These are phyloP conservation scores for Corythaixoides concolor DNA, from an alignment of 2,113 vertebrate species.

Conservation along the genomic window DNA sequence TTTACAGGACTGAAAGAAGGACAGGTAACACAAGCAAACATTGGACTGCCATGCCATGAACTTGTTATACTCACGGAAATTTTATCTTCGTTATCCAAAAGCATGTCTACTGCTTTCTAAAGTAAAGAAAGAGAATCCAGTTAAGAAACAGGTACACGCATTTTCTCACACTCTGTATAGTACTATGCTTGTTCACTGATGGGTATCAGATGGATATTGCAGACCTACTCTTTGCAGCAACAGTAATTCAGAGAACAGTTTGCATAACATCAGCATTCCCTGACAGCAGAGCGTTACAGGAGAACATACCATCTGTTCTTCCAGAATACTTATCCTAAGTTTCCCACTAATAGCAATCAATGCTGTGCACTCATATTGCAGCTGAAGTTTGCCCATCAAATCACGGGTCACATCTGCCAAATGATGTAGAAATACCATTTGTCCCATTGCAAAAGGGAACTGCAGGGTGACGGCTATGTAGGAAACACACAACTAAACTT, in stretches of 20 bases:
- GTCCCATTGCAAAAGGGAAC: not conserved
- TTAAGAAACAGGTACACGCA: not conserved
- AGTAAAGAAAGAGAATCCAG: slow-evolving; percentile 21
- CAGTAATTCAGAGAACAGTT: not conserved
- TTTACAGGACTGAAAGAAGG: not conserved
- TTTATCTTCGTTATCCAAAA: slow-evolving; percentile 98
- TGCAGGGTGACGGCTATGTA: not conserved
- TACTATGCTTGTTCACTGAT: not conserved
- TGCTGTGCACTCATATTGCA: not conserved
- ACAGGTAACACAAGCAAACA: not conserved
- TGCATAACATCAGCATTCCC: not conserved
- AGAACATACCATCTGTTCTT: not conserved
- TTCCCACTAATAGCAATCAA: not conserved
- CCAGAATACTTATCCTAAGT: not conserved
- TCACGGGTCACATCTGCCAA: not conserved
- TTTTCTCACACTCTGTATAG: not conserved
- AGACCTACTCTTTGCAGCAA: not conserved
- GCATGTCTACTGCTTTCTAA: slow-evolving; percentile 99
- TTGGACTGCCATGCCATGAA: not conserved
- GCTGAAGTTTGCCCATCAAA: not conserved
- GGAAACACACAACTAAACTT: not conserved
- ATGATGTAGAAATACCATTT: not conserved
- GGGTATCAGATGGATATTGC: not conserved
- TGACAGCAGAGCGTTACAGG: not conserved
- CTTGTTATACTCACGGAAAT: slow-evolving; percentile 86